Conservation (phyloP, 2,113 vertebrate genomes). For the Odocoileus virginianus region DNA sequence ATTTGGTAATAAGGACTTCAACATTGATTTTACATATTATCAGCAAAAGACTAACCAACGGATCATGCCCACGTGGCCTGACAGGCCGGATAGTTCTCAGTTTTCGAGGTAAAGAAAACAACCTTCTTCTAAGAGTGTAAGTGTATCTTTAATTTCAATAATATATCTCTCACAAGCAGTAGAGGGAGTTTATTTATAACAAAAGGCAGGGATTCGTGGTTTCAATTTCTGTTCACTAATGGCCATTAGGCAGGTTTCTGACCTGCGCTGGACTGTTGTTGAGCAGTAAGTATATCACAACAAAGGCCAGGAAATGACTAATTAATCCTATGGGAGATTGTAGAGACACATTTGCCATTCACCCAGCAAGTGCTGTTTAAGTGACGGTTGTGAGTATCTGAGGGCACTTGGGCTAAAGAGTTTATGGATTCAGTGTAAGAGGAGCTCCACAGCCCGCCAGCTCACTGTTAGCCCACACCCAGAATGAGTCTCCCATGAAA, state of each 20-base stretch:
- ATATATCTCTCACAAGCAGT: neutral
- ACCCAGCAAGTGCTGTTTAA: neutral
- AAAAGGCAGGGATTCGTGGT: neutral
- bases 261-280: neutral
- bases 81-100: neutral
- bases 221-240: neutral
- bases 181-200: neutral
- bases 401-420: neutral
- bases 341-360: neutral
- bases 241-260: neutral
- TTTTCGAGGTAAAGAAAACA: neutral
- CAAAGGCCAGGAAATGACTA: neutral
- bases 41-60: neutral
- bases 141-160: neutral
- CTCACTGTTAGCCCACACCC: too few relatives aligned
- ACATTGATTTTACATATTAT: neutral
- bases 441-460: neutral
- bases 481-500: neutral
- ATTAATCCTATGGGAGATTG: slow-evolving; percentile 4
- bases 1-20: neutral
- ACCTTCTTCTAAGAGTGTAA: neutral
- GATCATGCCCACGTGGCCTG: neutral
- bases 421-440: neutral
- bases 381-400: neutral
- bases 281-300: neutral